These are phyloP conservation scores for Micronisus gabar DNA, from an alignment of 2,113 vertebrate genomes.

Conservation along the genomic window DNA sequence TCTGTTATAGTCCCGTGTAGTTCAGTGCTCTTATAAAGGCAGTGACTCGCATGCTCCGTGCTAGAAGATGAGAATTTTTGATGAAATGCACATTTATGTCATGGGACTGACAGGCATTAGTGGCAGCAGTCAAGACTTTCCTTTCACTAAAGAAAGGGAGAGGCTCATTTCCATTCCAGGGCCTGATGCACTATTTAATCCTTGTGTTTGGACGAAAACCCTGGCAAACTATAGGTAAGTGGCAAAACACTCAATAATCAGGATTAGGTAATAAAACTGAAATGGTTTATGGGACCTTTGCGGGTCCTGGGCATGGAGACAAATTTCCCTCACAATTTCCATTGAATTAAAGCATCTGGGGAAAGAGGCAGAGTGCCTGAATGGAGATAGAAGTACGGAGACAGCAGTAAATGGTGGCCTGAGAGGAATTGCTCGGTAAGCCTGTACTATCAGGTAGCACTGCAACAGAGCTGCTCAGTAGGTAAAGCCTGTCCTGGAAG, in stretches of 20 bases:
- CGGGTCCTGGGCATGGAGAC: background rate
- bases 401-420: background rate
- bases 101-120: background rate
- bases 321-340: background rate
- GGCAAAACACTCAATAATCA: background rate
- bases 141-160: background rate
- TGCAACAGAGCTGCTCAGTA: too few relatives aligned
- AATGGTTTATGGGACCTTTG: background rate
- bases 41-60: background rate
- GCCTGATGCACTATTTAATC: background rate
- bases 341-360: background rate
- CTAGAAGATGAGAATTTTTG: background rate
- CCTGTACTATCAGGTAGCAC: background rate
- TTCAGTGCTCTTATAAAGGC: background rate
- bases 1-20: background rate
- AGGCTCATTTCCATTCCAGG: background rate
- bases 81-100: background rate
- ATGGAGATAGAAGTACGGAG: background rate
- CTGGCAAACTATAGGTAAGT: background rate
- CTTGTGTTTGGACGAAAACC: background rate
- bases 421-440: background rate
- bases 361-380: background rate
- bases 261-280: constrained; percentile 14
- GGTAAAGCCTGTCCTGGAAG: background rate
- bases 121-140: background rate